Conservation (phyloP, 2,113 vertebrate species). For the Symphodus melops region DNA sequence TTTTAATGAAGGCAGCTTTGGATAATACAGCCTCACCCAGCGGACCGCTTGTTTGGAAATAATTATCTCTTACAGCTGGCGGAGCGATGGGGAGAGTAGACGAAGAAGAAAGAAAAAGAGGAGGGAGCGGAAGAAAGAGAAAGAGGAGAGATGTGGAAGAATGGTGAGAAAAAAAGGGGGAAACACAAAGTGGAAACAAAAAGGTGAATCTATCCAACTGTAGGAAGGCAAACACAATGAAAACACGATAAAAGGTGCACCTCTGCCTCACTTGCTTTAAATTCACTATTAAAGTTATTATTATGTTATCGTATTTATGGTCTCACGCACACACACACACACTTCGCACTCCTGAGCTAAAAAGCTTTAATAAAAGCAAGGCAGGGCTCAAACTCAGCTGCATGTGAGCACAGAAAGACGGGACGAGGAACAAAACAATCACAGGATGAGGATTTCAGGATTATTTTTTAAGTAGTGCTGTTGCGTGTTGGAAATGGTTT, state of each 20-base stretch:
- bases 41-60: conserved; percentile 78
- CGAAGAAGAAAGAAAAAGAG: conserved; percentile 6
- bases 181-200: background rate
- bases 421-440: conserved; percentile 42
- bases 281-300: conserved; percentile 19
- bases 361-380: conserved; percentile 32
- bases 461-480: conserved; percentile 38
- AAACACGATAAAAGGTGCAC: conserved; percentile 10
- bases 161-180: background rate
- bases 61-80: conserved; percentile 80
- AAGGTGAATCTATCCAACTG: conserved; percentile 29
- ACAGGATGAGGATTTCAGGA: conserved; percentile 42
- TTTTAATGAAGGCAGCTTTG: conserved; percentile 72
- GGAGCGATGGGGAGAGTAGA: conserved; percentile 23
- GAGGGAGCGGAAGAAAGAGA: conserved; percentile 3
- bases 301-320: conserved; percentile 11
- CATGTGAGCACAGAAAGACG: conserved; percentile 30
- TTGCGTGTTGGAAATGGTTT: conserved; percentile 40
- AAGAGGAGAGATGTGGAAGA: conserved; percentile 22
- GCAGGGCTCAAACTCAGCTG: conserved; percentile 31
- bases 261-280: conserved; percentile 30
- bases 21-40: conserved; percentile 71
- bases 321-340: conserved; percentile 13
- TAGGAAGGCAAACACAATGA: conserved; percentile 1
- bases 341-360: conserved; percentile 8